Base-by-base conservation (phyloP, 2,797 vertebrate species). In the Varecia variegata region DNA sequence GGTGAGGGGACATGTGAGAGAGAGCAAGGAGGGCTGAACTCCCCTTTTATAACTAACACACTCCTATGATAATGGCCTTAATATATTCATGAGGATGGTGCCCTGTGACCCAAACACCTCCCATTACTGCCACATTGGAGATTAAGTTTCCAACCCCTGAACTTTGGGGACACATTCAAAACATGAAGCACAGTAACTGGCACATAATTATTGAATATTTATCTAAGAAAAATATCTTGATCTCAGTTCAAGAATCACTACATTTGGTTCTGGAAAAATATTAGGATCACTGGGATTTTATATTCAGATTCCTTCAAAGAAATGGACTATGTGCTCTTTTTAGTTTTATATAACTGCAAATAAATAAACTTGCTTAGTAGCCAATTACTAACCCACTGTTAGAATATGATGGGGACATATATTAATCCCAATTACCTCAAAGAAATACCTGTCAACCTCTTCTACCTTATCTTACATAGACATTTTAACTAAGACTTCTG, bases 391-490 rank as follows among this genome's bases (percentile, higher is more conserved):
- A 93, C 91, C 88, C 93, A 96, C 96, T 95, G 79, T 97, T 97
- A 96, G 95, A 98, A 97, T 98, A 87, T 35, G 77, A 91, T 95
- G 95, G 50, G 76, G 88, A 97, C 94, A 93, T 93, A 56, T 40
- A 81, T 97, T 93, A 96, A 40, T 94, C 92, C 89, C 92, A 97
- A 73, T 97, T 86, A 94, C 71, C 82, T 94, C 96, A 95, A 96
- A 97, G 95, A 97, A 98, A 96, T 96, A 70, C 95, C 92, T 97
- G 92, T 96, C 97, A 98, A 94, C 77, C 94, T 91, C 84, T 91
- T 84, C 58, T 70, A 13, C 43, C 93, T 97, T 95, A 91, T 97
- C 92, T 96, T 97, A 98, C 97, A 97, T 67, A 89, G 47, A 89
- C 56, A 96, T 97, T 83, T 90, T 77, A 97, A 97, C n/a, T 76